A percentile compares a stretch with the other conserved stretches of the same genome.
These are phyloP conservation scores for Dipodomys ordii DNA, from an alignment of 2,113 vertebrate genomes.

Conservation along the genomic window DNA sequence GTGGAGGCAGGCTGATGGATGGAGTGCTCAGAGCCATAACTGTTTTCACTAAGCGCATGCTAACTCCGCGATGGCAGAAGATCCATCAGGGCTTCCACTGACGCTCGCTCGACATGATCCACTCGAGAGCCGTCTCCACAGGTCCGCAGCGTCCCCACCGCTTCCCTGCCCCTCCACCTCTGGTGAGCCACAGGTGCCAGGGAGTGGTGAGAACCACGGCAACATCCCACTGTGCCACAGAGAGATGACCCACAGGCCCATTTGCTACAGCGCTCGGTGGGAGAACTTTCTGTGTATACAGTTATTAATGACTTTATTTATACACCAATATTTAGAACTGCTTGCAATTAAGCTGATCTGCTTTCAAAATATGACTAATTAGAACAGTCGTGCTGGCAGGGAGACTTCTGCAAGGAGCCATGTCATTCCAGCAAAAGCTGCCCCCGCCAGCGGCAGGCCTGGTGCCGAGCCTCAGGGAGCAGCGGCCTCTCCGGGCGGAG, in stretches of 20 bases:
- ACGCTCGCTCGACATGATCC: neutral
- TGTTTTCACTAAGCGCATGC: neutral
- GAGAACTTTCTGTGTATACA: neutral
- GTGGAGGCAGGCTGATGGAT: neutral
- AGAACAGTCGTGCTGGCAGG: constrained; percentile 48
- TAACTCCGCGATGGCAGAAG: neutral
- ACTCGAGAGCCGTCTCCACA: neutral
- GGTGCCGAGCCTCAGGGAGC: neutral
- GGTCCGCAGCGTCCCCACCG: accelerated
- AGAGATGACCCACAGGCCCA: neutral
- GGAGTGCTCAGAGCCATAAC: neutral
- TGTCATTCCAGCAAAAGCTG: neutral
- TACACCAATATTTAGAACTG: constrained; percentile 73
- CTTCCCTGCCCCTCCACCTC: neutral
- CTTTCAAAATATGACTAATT: constrained; percentile 81
- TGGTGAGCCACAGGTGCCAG: neutral
- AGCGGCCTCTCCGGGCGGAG: neutral
- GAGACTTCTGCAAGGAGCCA: constrained; percentile 1
- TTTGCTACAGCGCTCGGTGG: accelerated
- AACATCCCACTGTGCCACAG: neutral
- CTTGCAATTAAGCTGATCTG: constrained; percentile 76
- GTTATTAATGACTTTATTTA: constrained; percentile 77
- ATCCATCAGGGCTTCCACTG: accelerated
- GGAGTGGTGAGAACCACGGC: neutral
- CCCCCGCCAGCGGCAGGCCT: neutral